Evolutionary conservation across 2,888 invertebrate species (phyloP).

Genomic region (Stomorhina lunata): DNA sequence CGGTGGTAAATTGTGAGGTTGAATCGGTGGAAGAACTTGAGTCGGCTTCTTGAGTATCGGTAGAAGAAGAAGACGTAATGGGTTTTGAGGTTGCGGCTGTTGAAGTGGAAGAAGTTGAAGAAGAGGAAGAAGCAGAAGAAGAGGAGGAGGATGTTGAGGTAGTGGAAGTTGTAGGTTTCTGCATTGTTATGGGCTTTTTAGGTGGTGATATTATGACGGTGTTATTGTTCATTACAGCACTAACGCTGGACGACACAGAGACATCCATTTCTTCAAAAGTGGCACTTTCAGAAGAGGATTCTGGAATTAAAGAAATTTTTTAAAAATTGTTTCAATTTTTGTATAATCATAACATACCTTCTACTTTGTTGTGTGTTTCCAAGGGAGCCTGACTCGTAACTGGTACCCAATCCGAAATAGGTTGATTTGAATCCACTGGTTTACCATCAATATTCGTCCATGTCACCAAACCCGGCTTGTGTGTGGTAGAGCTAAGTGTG

Average conservation of each 20-base stretch:
- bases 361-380: constrained; percentile 69
- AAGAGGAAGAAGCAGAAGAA: no score
- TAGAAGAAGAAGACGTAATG: neutral
- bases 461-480: constrained; percentile 80
- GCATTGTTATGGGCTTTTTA: constrained; percentile 61
- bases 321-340: neutral
- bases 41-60: constrained; percentile 63
- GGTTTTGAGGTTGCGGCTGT: constrained; percentile 25
- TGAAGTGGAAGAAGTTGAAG: constrained; percentile 34
- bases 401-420: constrained; percentile 76
- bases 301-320: constrained; percentile 19
- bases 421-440: constrained; percentile 72
- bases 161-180: constrained; percentile 42
- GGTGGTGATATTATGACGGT: constrained; percentile 63
- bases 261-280: constrained; percentile 74
- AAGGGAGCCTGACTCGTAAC: constrained; percentile 73
- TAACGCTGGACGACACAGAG: constrained; percentile 75
- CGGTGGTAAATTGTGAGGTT: constrained; percentile 27
- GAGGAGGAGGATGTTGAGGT: constrained; percentile 50
- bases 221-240: constrained; percentile 67
- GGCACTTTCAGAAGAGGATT: constrained; percentile 44
- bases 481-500: constrained; percentile 68
- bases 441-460: constrained; percentile 81
- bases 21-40: neutral
- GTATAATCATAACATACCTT: constrained; percentile 19